Percentiles rank a stretch among this genome's conserved stretches.
phyloP scores from a whole-genome alignment of 2,888 invertebrate genomes.

The Brachylomia viminalis region DNA sequence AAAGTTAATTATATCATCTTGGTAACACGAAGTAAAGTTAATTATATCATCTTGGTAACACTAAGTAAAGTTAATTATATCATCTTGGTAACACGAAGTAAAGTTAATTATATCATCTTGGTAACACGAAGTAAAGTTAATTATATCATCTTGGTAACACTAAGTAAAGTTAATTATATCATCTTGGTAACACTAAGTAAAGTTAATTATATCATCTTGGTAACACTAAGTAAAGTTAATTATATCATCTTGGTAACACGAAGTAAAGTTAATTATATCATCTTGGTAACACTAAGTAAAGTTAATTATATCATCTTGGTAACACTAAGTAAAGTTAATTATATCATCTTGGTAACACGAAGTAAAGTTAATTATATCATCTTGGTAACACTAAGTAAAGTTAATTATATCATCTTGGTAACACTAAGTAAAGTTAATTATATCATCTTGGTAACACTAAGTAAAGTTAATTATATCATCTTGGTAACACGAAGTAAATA shows the following conservation, averaged over 20 bases:
- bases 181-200: constrained; percentile 20
- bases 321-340: constrained; percentile 15
- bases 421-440: constrained; percentile 11
- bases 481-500: constrained; percentile 5
- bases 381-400: constrained; percentile 9
- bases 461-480: constrained; percentile 21
- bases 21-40: constrained; percentile 16
- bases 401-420: constrained; percentile 21
- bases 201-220: constrained; percentile 21
- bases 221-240: constrained; percentile 16
- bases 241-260: constrained; percentile 19
- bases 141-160: constrained; percentile 18
- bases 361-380: constrained; percentile 24
- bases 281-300: constrained; percentile 8
- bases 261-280: constrained; percentile 26
- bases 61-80: constrained; percentile 20
- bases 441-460: constrained; percentile 23
- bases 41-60: constrained; percentile 17
- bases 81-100: constrained; percentile 18
- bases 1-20: constrained; percentile 23
- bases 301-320: constrained; percentile 20
- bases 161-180: constrained; percentile 18
- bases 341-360: constrained; percentile 20
- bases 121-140: constrained; percentile 19
- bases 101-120: constrained; percentile 21